A percentile compares a stretch with the other conserved stretches of the same genome.
Conservation (phyloP, 1,140 invertebrate species). For the Procambarus virginalis region DNA sequence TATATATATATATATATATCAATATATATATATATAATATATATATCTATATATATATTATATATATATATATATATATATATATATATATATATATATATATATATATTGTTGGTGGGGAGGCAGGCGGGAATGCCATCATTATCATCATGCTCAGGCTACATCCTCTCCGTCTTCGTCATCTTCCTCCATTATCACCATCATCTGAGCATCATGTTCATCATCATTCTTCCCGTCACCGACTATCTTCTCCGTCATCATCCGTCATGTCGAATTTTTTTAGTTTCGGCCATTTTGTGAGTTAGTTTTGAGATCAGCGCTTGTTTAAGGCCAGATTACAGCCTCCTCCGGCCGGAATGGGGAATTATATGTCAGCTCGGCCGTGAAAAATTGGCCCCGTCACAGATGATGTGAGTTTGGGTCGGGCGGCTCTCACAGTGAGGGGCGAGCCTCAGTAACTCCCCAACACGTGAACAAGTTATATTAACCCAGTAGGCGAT, state of each 20-base stretch:
- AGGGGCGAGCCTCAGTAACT: too few relatives aligned
- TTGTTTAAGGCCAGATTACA: constrained; percentile 31
- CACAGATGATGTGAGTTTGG: constrained; percentile 16
- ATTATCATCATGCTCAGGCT: constrained; percentile 4
- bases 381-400: constrained; percentile 45
- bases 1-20: too few relatives aligned
- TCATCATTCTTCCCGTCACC: constrained; percentile 23
- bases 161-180: constrained; percentile 4
- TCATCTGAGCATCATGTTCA: constrained; percentile 2
- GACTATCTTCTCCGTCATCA: constrained; percentile 19
- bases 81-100: too few relatives aligned
- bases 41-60: too few relatives aligned
- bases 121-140: constrained; percentile 24
- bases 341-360: not conserved
- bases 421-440: not conserved
- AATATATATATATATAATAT: too few relatives aligned
- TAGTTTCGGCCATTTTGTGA: constrained; percentile 2
- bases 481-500: too few relatives aligned
- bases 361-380: constrained; percentile 39
- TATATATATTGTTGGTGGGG: constrained; percentile 25
- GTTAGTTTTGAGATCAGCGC: constrained; percentile 15
- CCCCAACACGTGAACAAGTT: too few relatives aligned
- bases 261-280: constrained; percentile 30
- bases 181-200: not conserved
- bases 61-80: too few relatives aligned